Percentiles rank a stretch among this genome's conserved stretches.
Conservation (phyloP, 2,113 vertebrate genomes). For the Phainopepla nitens region DNA sequence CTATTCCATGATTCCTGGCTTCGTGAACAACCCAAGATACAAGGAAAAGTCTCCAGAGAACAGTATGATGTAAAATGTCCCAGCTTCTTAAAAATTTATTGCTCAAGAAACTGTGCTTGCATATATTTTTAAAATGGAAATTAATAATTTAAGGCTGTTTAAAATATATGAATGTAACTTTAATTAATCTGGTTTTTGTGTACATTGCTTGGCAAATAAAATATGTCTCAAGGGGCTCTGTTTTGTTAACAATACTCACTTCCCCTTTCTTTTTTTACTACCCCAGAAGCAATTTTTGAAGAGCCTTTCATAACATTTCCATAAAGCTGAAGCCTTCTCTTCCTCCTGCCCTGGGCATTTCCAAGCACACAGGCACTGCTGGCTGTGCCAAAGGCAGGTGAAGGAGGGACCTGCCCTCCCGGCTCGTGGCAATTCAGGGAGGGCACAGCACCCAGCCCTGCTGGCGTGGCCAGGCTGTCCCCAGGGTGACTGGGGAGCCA, state of each 20-base stretch:
- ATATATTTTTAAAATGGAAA: slow-evolving; percentile 37
- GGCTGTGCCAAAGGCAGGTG: not conserved
- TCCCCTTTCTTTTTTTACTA: not conserved
- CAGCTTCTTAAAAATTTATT: slow-evolving; percentile 50
- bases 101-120: not conserved
- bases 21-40: not conserved
- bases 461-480: not conserved
- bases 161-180: slow-evolving; percentile 47
- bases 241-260: not conserved
- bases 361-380: not conserved
- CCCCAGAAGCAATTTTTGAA: not conserved
- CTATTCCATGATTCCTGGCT: not conserved
- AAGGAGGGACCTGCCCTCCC: not conserved
- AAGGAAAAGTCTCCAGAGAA: not conserved
- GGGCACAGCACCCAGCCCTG: not conserved
- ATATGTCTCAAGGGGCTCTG: not conserved
- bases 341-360: not conserved
- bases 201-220: slow-evolving; percentile 43
- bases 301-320: not conserved
- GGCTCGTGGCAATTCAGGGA: not conserved
- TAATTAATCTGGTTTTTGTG: slow-evolving; percentile 31
- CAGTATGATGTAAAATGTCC: not conserved
- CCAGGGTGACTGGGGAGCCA: not conserved
- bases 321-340: not conserved
- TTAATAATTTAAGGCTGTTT: slow-evolving; percentile 60